Evolutionary conservation across 2,113 vertebrate species (phyloP), one percentile per base, ranked within the genome.

Genomic region (Sapayoa aenigma): DNA sequence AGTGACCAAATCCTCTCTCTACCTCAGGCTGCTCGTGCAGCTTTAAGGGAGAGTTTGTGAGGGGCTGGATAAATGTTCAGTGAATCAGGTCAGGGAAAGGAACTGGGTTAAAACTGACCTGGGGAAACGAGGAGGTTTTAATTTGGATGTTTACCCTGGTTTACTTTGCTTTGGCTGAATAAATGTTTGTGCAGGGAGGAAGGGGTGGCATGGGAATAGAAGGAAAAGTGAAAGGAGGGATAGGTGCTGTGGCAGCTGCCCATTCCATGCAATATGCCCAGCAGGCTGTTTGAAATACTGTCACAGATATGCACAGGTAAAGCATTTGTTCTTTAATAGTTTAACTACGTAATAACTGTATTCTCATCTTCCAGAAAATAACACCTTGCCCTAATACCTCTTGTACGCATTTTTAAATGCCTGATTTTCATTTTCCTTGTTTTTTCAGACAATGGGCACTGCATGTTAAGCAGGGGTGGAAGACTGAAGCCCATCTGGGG

Each of bases 371-470:
- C 16, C 25, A 37, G 50, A 66, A 93, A 73, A 66, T 19, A 56
- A 24, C 22, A 55, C 25, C 27, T 37, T 77, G 27, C n/a, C 27
- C 27, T 82, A 31, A 59, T 80, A 67, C 37, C 20, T 71, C 23
- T 76, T 72, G 52, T 41, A 42, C 5, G 3, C 4, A 2, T 12
- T 39, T 77, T 25, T 42, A 59, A 74, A 86, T 23, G 31, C 52
- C 14, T 65, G 22, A 9, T 17, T 47, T 63, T 11, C 0, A 13
- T 27, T 50, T 71, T 63, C 37, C 9, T 77, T 56, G 90, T 30
- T 44, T 76, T 49, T 94, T 14, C 90, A 99, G 99, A 98, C 97
- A 84, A 97, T 98, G 95, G 92, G 95, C 97, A 95, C 96, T 98
- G 96, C 95, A 31, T 73, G 94, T 50, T 84, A 80, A 97, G 97